phyloP scores from a whole-genome alignment of 2,888 invertebrate genomes.

The Bhutanitis thaidina region DNA sequence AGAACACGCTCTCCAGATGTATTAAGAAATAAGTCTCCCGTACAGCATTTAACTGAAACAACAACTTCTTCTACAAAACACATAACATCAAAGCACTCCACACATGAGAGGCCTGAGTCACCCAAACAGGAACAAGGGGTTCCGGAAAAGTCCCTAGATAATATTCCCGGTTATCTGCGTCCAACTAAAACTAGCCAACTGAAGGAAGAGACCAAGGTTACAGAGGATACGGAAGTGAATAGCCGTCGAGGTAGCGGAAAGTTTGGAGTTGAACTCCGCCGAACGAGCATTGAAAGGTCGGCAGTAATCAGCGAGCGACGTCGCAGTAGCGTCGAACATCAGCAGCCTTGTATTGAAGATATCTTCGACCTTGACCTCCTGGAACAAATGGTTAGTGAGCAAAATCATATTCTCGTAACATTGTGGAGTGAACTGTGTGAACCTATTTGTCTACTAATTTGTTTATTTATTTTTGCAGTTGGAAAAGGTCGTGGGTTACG shows the following conservation, averaged over 20 bases:
- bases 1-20: conserved; percentile 44
- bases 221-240: conserved; percentile 63
- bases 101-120: conserved; percentile 42
- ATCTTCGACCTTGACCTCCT: conserved; percentile 85
- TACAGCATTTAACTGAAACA: conserved; percentile 37
- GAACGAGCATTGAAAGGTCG: conserved; percentile 76
- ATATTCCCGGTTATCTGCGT: conserved; percentile 55
- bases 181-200: conserved; percentile 63
- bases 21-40: conserved; percentile 29
- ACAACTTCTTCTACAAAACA: conserved; percentile 34
- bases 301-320: conserved; percentile 66
- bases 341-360: conserved; percentile 83
- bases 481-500: conserved; percentile 88
- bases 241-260: conserved; percentile 80
- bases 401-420: background rate
- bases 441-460: background rate
- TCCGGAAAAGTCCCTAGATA: conserved; percentile 40
- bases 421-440: no score
- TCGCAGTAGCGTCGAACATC: conserved; percentile 69
- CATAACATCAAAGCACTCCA: conserved; percentile 36
- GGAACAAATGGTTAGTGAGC: conserved; percentile 83
- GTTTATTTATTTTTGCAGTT: conserved; percentile 71
- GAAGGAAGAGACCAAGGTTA: conserved; percentile 52
- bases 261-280: conserved; percentile 84
- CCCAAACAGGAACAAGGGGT: conserved; percentile 41